Evolutionary conservation across 2,113 vertebrate species (phyloP).

Genomic region (Coptodon bakossiorum): DNA sequence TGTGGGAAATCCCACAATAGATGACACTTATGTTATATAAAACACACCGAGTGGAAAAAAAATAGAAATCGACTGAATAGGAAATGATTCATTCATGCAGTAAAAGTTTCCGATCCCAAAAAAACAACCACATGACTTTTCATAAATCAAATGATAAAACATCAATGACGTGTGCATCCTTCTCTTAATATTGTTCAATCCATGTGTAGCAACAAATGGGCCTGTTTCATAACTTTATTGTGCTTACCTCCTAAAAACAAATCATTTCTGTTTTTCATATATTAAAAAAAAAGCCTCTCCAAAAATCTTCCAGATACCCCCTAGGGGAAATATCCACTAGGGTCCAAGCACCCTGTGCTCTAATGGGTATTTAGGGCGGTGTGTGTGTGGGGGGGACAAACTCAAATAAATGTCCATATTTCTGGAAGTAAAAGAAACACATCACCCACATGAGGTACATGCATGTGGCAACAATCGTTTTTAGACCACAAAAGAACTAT

Average conservation of each 20-base stretch:
- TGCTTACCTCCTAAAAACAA: background rate
- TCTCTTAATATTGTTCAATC: background rate
- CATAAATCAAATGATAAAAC: background rate
- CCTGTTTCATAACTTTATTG: background rate
- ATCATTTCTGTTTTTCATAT: background rate
- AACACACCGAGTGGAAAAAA: background rate
- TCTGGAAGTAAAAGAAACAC: background rate
- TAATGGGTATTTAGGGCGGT: background rate
- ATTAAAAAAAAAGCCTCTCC: background rate
- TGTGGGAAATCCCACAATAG: background rate
- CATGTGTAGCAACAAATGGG: background rate
- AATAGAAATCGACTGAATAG: background rate
- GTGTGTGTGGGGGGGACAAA: background rate
- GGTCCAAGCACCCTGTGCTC: background rate
- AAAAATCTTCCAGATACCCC: background rate
- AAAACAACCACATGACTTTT: background rate
- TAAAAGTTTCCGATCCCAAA: background rate
- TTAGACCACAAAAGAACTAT: background rate
- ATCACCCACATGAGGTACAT: background rate
- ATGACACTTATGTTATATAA: background rate
- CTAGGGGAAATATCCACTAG: background rate
- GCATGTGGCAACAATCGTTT: background rate
- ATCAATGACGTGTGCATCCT: fast-evolving
- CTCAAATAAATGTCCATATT: background rate
- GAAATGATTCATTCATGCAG: background rate